A percentile compares a stretch with the other conserved stretches of the same genome.
Conservation (phyloP, 2,113 vertebrate genomes). For the Ia io region DNA sequence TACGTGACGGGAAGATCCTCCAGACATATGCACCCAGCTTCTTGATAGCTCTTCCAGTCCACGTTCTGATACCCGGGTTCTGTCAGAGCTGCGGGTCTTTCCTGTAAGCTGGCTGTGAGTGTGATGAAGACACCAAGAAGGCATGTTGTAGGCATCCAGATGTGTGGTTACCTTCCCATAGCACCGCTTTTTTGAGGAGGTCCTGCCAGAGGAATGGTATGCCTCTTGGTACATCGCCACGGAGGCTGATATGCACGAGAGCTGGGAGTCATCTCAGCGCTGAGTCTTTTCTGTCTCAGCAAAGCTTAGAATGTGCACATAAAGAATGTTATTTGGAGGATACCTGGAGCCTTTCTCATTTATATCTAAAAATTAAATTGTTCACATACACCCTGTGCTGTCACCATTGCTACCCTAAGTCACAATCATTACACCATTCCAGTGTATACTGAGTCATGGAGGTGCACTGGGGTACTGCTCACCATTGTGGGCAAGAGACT, state of each 20-base stretch:
- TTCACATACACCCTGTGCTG: not conserved
- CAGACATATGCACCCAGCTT: not conserved
- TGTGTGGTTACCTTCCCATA: not conserved
- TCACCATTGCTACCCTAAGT: not conserved
- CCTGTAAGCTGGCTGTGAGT: not conserved
- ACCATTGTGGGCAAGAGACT: not conserved
- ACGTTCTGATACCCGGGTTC: not conserved
- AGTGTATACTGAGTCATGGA: not conserved
- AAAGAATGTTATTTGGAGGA: not conserved
- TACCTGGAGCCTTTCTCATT: not conserved
- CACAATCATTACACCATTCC: not conserved
- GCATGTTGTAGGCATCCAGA: rapidly evolving
- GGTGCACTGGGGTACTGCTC: not conserved
- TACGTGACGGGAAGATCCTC: not conserved
- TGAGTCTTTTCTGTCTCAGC: not conserved
- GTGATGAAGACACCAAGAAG: not conserved
- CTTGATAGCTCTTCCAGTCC: not conserved
- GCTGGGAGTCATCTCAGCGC: not conserved
- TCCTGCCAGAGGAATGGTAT: not conserved
- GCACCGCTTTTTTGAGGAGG: not conserved
- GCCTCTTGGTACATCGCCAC: not conserved
- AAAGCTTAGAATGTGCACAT: not conserved
- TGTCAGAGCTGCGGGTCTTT: not conserved
- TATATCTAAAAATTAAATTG: not conserved
- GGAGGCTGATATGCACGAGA: not conserved